Base-by-base conservation (phyloP, 64 coral and sea anemone species). In the Pachyseris speciosa region DNA sequence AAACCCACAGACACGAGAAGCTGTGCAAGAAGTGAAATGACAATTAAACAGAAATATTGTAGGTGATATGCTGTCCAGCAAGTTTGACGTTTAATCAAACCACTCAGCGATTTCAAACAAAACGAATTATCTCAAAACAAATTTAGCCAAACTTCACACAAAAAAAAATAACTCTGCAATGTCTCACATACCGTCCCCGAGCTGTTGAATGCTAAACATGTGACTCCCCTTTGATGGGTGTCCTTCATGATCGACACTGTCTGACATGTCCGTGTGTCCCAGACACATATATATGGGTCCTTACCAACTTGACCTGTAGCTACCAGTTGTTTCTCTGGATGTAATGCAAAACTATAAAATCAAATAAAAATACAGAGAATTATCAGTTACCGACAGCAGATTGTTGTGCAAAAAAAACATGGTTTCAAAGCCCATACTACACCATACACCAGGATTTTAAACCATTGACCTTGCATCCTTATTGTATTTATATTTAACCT, bases 281-380 rank as follows among this genome's bases (percentile, higher is more conserved):
- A 99, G 48, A 99, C 86, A 93, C 97, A 99, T n/a, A 99, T 91
- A 25, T 95, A 99, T 31, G 97, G 97, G 4, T 99, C 97, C 67
- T 99, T 99, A 10, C 97, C 94, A 69, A 99, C 90, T 70, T 99
- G 97, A 5, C 97, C 97, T 66, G 97, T 99, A 22, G 97, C 97
- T 42, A 99, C 94, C 37, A 95, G 77, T 36, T 90, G 70, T 80
- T 95, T 99, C 38, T 99, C 97, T 44, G 97, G 97, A 38, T 99
- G 97, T 44, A 99, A 73, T 34, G 97, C 94, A 32, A 99, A 67
- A 80, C 97, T 99, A 50, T n/a, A 17, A 88, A 67, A 15, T 43
- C 7, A 71, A 69, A 47, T 7, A 72, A 31, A 58, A 66, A 51
- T 43, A 43, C 9, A 19, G 39, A n/a, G n/a, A n/a, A n/a, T n/a